A percentile compares a stretch with the other conserved stretches of the same genome.
phyloP scores from a whole-genome alignment of 2,888 invertebrate species.

The Polymixis lichenea region DNA sequence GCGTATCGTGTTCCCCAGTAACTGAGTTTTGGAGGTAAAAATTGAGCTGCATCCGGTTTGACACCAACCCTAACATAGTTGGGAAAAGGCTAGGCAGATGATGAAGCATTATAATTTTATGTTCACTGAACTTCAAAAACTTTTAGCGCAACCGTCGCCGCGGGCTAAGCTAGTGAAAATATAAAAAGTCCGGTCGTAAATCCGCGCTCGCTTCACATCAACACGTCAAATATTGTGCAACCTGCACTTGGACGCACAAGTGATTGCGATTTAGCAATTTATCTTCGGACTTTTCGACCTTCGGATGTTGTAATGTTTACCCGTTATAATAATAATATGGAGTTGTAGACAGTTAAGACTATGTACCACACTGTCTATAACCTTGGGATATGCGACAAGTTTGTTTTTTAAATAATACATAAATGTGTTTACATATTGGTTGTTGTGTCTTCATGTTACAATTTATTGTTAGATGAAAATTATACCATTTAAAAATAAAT shows the following conservation, averaged over 20 bases:
- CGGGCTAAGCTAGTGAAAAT: constrained; percentile 17
- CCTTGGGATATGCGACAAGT: constrained; percentile 28
- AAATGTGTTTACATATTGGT: too few relatives aligned
- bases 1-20: too few relatives aligned
- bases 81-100: too few relatives aligned
- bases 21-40: too few relatives aligned
- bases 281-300: constrained; percentile 75
- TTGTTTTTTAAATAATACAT: too few relatives aligned
- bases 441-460: not conserved
- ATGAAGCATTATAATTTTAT: not conserved
- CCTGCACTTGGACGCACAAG: constrained; percentile 73
- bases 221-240: constrained; percentile 65
- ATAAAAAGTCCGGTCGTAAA: constrained; percentile 35
- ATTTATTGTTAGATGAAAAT: too few relatives aligned
- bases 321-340: constrained; percentile 56
- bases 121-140: not conserved
- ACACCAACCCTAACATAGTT: too few relatives aligned
- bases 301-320: constrained; percentile 70
- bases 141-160: not conserved
- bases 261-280: constrained; percentile 77
- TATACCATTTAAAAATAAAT: too few relatives aligned
- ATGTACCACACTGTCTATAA: constrained; percentile 13
- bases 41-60: too few relatives aligned
- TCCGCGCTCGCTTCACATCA: constrained; percentile 44
- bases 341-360: constrained; percentile 55